Conservation (phyloP, 1,140 invertebrate genomes). For the Sitophilus oryzae region DNA sequence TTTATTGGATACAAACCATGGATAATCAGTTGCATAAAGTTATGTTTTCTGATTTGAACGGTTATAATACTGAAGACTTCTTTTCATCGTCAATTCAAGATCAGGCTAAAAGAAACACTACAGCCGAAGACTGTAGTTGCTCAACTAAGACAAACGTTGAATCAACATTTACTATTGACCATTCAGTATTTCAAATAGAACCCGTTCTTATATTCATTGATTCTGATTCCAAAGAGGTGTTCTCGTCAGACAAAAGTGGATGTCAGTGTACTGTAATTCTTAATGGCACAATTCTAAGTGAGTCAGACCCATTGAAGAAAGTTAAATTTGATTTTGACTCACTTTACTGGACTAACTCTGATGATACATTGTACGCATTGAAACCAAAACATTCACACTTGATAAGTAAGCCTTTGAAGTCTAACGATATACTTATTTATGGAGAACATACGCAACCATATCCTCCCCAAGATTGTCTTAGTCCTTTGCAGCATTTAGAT, state of each 20-base stretch:
- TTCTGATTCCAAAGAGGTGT: slow-evolving; percentile 52
- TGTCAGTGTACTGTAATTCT: slow-evolving; percentile 60
- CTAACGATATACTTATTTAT: slow-evolving; percentile 57
- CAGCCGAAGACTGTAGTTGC: slow-evolving; percentile 49
- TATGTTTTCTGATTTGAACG: slow-evolving; percentile 57
- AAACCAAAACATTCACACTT: slow-evolving; percentile 47
- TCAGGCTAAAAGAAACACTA: slow-evolving; percentile 11
- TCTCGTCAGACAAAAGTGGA: slow-evolving; percentile 59
- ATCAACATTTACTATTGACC: slow-evolving; percentile 59
- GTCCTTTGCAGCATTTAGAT: slow-evolving; percentile 51
- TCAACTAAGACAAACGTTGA: slow-evolving; percentile 53
- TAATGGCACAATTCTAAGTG: slow-evolving; percentile 31
- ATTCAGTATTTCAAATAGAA: slow-evolving; percentile 48
- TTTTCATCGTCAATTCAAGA: slow-evolving; percentile 52
- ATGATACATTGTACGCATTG: slow-evolving; percentile 56
- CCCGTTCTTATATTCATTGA: slow-evolving; percentile 63
- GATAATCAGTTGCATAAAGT: slow-evolving; percentile 50
- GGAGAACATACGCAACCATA: slow-evolving; percentile 71
- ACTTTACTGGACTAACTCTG: slow-evolving; percentile 64
- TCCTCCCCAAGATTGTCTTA: slow-evolving; percentile 64
- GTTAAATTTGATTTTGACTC: slow-evolving; percentile 60
- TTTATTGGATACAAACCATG: slow-evolving; percentile 66
- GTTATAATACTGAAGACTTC: slow-evolving; percentile 52
- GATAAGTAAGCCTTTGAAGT: slow-evolving; percentile 21
- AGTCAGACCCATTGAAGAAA: slow-evolving; percentile 51